phyloP scores from a whole-genome alignment of 1,140 invertebrate species.

The Drosophila burlai region DNA sequence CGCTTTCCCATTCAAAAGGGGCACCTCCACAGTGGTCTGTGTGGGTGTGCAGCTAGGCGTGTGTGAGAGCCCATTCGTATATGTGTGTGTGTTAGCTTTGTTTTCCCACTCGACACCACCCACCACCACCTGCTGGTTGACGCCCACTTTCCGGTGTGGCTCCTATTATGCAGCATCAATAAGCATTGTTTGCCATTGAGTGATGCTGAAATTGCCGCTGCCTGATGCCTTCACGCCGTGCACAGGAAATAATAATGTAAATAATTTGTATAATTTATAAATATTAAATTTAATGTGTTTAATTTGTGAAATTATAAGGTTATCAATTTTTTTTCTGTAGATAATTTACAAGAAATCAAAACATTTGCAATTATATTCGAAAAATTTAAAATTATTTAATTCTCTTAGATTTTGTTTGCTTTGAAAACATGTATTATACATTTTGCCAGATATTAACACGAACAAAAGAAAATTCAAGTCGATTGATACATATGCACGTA shows the following conservation, averaged over 20 bases:
- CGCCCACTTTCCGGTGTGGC: slow-evolving; percentile 22
- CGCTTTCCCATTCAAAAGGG: slow-evolving; percentile 41
- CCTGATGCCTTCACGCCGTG: not conserved
- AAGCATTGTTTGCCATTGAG: slow-evolving; percentile 52
- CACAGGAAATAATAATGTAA: not conserved
- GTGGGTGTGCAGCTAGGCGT: slow-evolving; percentile 2
- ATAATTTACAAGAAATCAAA: too few species aligned
- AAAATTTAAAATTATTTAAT: too few species aligned
- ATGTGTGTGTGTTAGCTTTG: slow-evolving; percentile 23
- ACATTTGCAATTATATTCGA: too few species aligned
- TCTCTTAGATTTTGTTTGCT: too few species aligned
- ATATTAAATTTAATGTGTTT: not conserved
- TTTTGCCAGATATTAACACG: too few species aligned
- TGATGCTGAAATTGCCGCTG: slow-evolving; percentile 37
- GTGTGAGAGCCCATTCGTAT: not conserved
- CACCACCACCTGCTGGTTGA: slow-evolving; percentile 4
- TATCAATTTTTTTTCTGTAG: not conserved
- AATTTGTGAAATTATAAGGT: not conserved
- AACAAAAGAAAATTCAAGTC: too few species aligned
- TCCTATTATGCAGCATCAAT: slow-evolving; percentile 61
- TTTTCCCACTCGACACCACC: slow-evolving; percentile 22
- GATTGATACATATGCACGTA: too few species aligned
- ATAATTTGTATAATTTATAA: not conserved
- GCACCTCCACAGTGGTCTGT: slow-evolving; percentile 24
- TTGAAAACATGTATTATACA: too few species aligned